A percentile compares a stretch with the other conserved stretches of the same genome.
Evolutionary conservation across 2,113 vertebrate genomes (phyloP).

Genomic region (Syngnathus scovelli): DNA sequence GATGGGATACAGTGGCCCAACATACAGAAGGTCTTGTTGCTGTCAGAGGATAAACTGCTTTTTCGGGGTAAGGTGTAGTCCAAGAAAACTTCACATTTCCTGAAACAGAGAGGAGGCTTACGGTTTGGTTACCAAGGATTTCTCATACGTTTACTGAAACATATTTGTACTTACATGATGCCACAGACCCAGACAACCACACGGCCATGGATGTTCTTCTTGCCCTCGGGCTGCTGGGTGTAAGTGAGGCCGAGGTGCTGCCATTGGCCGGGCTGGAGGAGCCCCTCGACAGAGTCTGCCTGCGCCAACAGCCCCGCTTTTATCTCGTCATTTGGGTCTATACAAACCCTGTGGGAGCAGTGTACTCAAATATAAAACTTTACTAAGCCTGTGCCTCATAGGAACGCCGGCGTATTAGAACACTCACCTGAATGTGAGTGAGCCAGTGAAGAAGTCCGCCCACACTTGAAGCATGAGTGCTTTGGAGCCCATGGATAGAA

Average conservation of each 20-base stretch:
- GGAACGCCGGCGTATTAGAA: background rate
- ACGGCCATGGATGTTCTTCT: constrained; percentile 83
- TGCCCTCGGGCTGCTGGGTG: constrained; percentile 84
- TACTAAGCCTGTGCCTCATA: background rate
- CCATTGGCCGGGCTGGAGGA: constrained; percentile 79
- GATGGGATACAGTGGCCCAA: constrained; percentile 78
- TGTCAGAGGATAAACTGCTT: constrained; percentile 90
- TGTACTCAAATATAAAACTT: constrained; percentile 8
- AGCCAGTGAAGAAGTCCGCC: constrained; percentile 79
- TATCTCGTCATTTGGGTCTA: constrained; percentile 88
- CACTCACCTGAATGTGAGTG: constrained; percentile 85
- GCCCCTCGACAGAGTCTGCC: constrained; percentile 79
- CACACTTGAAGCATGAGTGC: constrained; percentile 95
- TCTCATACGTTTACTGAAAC: background rate
- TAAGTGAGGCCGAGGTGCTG: constrained; percentile 91
- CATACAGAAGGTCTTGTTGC: constrained; percentile 94
- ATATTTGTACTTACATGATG: constrained; percentile 75
- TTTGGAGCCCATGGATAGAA: constrained; percentile 93
- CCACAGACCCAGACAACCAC: constrained; percentile 88
- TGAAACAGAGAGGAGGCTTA: constrained; percentile 42
- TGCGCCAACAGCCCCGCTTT: constrained; percentile 87
- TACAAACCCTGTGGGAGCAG: constrained; percentile 75
- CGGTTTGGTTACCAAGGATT: background rate
- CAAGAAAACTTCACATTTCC: constrained; percentile 85
- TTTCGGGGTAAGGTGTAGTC: constrained; percentile 89